Evolutionary conservation across 2,113 vertebrate genomes (phyloP).

Genomic region (Pao palembangensis): DNA sequence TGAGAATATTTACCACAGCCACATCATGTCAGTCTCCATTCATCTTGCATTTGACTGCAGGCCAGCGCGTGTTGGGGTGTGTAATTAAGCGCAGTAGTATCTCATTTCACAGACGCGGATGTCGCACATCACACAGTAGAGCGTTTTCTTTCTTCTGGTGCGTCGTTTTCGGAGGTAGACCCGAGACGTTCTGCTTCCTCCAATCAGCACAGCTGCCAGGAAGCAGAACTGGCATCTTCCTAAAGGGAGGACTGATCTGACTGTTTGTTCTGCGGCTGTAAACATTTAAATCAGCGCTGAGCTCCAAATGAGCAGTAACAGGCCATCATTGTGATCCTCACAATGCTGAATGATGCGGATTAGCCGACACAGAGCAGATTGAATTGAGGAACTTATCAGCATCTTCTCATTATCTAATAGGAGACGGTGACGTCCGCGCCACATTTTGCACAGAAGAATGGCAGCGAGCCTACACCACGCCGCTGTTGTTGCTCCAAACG

Average conservation of each 20-base stretch:
- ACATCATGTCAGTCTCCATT: slow-evolving; percentile 15
- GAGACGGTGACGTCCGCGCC: slow-evolving; percentile 47
- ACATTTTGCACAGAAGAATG: slow-evolving; percentile 63
- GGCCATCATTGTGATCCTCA: slow-evolving; percentile 64
- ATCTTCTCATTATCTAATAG: slow-evolving; percentile 72
- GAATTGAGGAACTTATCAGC: slow-evolving; percentile 67
- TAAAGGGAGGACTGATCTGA: slow-evolving; percentile 59
- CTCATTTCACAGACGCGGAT: slow-evolving; percentile 5
- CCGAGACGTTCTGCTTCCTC: slow-evolving; percentile 29
- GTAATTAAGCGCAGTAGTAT: slow-evolving; percentile 22
- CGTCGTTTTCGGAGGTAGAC: slow-evolving; percentile 4
- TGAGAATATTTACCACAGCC: slow-evolving; percentile 33
- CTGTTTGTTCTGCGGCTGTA: slow-evolving; percentile 47
- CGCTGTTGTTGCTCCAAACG: slow-evolving; percentile 55
- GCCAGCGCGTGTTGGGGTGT: slow-evolving; percentile 12
- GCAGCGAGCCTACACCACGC: slow-evolving; percentile 29
- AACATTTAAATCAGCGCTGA: slow-evolving; percentile 55
- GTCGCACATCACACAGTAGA: neutral
- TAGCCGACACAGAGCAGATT: slow-evolving; percentile 57
- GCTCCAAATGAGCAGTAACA: slow-evolving; percentile 66
- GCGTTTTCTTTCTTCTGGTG: too few relatives aligned
- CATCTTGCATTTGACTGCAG: slow-evolving; percentile 20
- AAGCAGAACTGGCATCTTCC: slow-evolving; percentile 47
- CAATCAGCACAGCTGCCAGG: slow-evolving; percentile 32
- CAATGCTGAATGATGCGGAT: slow-evolving; percentile 65